A percentile compares a stretch with the other conserved stretches of the same genome.
These are phyloP conservation scores for Axinella damicornis DNA, from an alignment of 37 sponge, comb jelly and placozoan genomes.

Conservation along the genomic window DNA sequence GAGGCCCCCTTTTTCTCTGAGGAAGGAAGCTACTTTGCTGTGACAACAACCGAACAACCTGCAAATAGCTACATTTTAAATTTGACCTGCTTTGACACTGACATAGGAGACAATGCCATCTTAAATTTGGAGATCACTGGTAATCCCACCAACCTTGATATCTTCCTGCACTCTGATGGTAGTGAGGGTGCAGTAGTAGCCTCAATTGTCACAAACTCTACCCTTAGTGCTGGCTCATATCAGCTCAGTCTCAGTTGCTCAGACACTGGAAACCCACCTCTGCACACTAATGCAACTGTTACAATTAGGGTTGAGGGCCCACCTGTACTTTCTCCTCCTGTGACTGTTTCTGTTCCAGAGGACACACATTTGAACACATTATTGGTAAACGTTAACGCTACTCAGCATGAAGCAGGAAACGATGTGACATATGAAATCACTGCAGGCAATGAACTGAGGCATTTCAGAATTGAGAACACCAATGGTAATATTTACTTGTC, in stretches of 20 bases:
- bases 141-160: neutral
- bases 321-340: constrained; percentile 32
- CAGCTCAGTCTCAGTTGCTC: constrained; percentile 32
- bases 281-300: constrained; percentile 11
- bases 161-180: neutral
- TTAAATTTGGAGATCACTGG: neutral
- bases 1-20: constrained; percentile 34
- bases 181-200: neutral
- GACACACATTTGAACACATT: neutral
- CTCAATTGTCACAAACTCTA: neutral
- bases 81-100: constrained; percentile 57
- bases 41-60: neutral
- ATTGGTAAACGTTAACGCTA: constrained; percentile 48
- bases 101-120: constrained; percentile 20
- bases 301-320: constrained; percentile 33
- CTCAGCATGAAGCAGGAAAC: constrained; percentile 16
- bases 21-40: neutral
- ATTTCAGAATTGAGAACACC: constrained; percentile 41
- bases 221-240: constrained; percentile 31
- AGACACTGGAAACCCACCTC: constrained; percentile 57
- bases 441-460: constrained; percentile 53
- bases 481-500: constrained; percentile 46
- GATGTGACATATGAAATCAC: constrained; percentile 53
- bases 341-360: constrained; percentile 14
- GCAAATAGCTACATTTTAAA: neutral